Base-by-base conservation (phyloP, 1,140 invertebrate genomes). In the Helicoverpa armigera region DNA sequence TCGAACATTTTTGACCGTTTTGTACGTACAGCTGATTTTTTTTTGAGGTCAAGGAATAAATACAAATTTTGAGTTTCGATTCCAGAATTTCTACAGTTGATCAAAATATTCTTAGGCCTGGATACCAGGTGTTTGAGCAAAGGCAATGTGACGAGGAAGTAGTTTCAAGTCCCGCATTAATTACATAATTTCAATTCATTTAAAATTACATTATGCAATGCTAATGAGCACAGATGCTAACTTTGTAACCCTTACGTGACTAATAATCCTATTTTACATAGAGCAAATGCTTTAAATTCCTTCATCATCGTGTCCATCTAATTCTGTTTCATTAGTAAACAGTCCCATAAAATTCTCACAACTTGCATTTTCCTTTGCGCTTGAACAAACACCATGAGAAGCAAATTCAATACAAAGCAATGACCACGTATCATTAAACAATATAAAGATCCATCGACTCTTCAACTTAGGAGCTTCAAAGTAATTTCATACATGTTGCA, bases 1-100 rank as follows among this genome's bases (percentile, higher is more conserved):
- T 18, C 73, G 73, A 74, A 74, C 18, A 50, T 9, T 63, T 50
- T 76, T 51, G 48, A 76, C 79, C 65, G 80, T 53, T 60, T 60
- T 60, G 50, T 60, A 88, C 85, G 23, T 60, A 88, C 85, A 82
- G 85, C 83, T 82, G 58, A 61, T 61, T 82, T 83, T 86, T 86
- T 86, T 85, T 9, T 43, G 31, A 5, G 31, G 31, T 53, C 69
- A 70, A 0, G 11, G 23, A 67, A 10, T 65, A 35, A n/a, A 16
- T 43, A 16, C 14, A 23, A 50, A 3, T 18, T 23, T 23, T 23
- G 23, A 23, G 23, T 10, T 23, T 9, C 14, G 2, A 10, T 12
- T 58, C 16, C 18, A 58, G 12, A 58, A 58, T 11, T 54, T n/a
- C 3, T 23, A 29, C 2, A 23, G 9, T 58, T 29, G 18, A 0